Percentiles rank a stretch among this genome's conserved stretches.
phyloP scores from a whole-genome alignment of 1,140 invertebrate genomes.

The Glossosoma conforme region DNA sequence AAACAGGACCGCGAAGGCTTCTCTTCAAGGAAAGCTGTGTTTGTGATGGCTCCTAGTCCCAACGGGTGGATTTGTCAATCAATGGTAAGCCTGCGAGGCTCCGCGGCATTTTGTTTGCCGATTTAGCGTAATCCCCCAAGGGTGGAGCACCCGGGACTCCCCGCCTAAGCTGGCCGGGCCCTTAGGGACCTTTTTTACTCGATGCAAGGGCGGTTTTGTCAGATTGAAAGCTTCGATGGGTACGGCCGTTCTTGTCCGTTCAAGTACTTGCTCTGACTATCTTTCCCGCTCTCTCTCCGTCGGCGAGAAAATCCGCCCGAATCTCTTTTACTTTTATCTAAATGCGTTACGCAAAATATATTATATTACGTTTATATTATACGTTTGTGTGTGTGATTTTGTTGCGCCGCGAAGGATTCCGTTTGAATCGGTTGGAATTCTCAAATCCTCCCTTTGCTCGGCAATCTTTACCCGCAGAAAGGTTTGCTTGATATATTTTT shows the following conservation, averaged over 20 bases:
- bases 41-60: not conserved
- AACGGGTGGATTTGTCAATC: constrained; percentile 29
- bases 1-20: not conserved
- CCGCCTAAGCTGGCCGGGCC: not conserved
- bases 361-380: no score
- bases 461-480: no score
- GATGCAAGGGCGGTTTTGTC: constrained; percentile 9
- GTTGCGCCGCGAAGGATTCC: no score
- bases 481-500: no score
- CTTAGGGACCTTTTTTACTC: constrained; percentile 7
- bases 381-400: no score
- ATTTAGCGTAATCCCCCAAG: constrained; percentile 21
- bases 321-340: constrained; percentile 21
- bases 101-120: constrained; percentile 29
- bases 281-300: no score
- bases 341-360: constrained; percentile 11
- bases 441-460: no score
- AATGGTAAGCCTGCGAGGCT: constrained; percentile 23
- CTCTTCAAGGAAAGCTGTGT: no score
- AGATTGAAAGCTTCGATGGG: constrained; percentile 13
- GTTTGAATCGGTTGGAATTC: no score
- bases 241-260: no score
- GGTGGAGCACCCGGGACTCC: constrained; percentile 4
- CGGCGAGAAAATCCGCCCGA: constrained; percentile 2
- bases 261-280: no score